Evolutionary conservation across 1,140 invertebrate species (phyloP).

Genomic region (Phymastichus coffea): DNA sequence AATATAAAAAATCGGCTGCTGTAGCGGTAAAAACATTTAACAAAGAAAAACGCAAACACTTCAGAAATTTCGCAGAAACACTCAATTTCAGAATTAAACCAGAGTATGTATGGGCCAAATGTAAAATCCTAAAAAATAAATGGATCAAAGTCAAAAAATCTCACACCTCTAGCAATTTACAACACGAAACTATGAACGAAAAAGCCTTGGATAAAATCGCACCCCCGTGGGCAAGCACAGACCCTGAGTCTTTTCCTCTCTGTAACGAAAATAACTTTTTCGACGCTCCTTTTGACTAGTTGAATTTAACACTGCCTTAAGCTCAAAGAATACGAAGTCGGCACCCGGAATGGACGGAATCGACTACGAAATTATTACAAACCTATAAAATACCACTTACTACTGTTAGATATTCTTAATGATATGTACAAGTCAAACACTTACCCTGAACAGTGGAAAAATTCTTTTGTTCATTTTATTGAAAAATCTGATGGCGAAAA

Average conservation of each 20-base stretch:
- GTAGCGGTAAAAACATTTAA: too few relatives aligned
- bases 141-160: neutral
- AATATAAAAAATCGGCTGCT: too few relatives aligned
- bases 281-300: neutral
- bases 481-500: too few relatives aligned
- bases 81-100: neutral
- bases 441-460: slow-evolving; percentile 1
- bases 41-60: neutral
- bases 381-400: neutral
- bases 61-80: neutral
- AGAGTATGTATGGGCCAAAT: neutral
- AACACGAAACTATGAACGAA: neutral
- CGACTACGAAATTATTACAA: neutral
- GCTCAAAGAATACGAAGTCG: neutral
- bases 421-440: neutral
- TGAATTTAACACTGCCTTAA: too few relatives aligned
- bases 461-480: too few relatives aligned
- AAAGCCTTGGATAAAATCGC: neutral
- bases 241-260: too few relatives aligned
- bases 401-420: slow-evolving; percentile 2
- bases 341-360: neutral
- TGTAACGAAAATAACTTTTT: too few relatives aligned
- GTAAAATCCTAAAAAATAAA: neutral
- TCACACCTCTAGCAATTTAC: neutral
- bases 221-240: too few relatives aligned